Evolutionary conservation across 2,888 invertebrate genomes (phyloP), one percentile per base, ranked within the genome.

Genomic region (Aleiodes alternator): DNA sequence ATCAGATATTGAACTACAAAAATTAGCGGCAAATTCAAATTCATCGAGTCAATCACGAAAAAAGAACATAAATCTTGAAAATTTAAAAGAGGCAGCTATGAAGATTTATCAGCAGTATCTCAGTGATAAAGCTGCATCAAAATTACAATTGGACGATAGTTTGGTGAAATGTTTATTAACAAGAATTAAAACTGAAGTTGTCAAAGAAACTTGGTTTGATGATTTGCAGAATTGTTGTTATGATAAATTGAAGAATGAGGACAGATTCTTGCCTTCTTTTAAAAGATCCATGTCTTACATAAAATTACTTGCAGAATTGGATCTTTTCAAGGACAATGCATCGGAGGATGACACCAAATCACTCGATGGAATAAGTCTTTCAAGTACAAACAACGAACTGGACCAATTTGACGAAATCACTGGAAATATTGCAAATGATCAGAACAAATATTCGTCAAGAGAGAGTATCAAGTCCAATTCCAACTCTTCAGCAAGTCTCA

Each of bases 191-290:
- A 93, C 92, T 71, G 94, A 94, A 84, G 83, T 88, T 34, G 92
- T 94, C 5, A 91, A 91, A 34, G 94, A 95, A 75, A 91, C 92
- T 3, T 96, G 97, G 92, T 98, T 98, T 88, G 97, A 97, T 86
- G 95, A 95, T 78, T 92, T 96, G 16, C 95, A 96, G 89, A 91
- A 92, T 78, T 92, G 92, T 72, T 92, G 95, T 38, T 93, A 93
- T 78, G 93, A 93, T 82, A 94, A 90, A 85, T 77, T 89, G 31
- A 90, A 92, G 84, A 91, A 88, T 61, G 93, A 94, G 72, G 92
- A 93, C 34, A 91, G 91, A 73, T 94, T 92, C 85, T 89, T 93
- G 71, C 93, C 93, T 0, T 91, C 92, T 0, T 96, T 96, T 87
- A 92, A 93, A 78, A 91, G 92, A 80, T 93, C 93, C 78, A 90